Evolutionary conservation across 2,888 invertebrate species (phyloP).

Genomic region (Antheraea assamensis): DNA sequence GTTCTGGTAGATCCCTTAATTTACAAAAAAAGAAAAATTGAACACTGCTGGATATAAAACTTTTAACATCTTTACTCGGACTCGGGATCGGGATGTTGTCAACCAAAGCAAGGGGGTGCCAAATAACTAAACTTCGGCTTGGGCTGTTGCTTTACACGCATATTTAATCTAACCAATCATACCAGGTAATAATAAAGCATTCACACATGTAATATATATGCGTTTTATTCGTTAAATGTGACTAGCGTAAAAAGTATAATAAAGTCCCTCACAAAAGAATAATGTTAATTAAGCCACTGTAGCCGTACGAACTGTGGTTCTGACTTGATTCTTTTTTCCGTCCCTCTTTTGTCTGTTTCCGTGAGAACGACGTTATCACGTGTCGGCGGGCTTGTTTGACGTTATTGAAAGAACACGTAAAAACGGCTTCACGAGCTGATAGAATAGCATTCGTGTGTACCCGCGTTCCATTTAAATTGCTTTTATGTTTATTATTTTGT

Average conservation of each 20-base stretch:
- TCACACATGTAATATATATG: too few relatives aligned
- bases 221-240: too few relatives aligned
- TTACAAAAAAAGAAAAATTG: too few relatives aligned
- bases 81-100: too few relatives aligned
- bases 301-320: constrained; percentile 24
- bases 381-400: constrained; percentile 35
- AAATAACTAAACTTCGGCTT: too few relatives aligned
- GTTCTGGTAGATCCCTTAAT: too few relatives aligned
- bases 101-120: too few relatives aligned
- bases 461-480: constrained; percentile 19
- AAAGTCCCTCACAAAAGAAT: not conserved
- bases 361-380: constrained; percentile 49
- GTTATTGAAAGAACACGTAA: constrained; percentile 45
- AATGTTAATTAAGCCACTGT: constrained; percentile 7
- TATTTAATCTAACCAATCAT: too few relatives aligned
- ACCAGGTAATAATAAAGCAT: too few relatives aligned
- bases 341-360: constrained; percentile 47
- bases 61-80: too few relatives aligned
- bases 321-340: constrained; percentile 51
- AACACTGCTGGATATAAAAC: too few relatives aligned
- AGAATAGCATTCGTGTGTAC: constrained; percentile 23
- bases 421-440: constrained; percentile 36
- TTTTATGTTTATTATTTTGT: constrained; percentile 14
- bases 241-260: not conserved
- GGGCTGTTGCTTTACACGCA: too few relatives aligned